phyloP scores from a whole-genome alignment of 2,113 vertebrate genomes.

The Istiophorus platypterus region DNA sequence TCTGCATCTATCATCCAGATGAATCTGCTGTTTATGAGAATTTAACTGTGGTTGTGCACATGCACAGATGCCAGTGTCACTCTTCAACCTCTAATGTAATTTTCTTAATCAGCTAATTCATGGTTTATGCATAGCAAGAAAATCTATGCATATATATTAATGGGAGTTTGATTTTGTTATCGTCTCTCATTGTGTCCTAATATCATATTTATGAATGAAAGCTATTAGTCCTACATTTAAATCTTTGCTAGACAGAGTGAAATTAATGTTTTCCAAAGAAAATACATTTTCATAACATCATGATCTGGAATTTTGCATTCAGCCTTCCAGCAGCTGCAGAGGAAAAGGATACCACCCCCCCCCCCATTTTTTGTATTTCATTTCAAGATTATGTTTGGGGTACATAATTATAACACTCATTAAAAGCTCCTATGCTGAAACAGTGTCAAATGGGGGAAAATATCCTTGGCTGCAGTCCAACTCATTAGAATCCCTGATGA shows the following conservation, averaged over 20 bases:
- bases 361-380: conserved; percentile 66
- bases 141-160: conserved; percentile 75
- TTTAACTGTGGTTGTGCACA: conserved; percentile 24
- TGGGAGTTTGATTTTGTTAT: conserved; percentile 76
- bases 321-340: conserved; percentile 65
- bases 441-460: conserved; percentile 73
- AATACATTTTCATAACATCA: conserved; percentile 62
- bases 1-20: conserved; percentile 32
- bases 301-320: conserved; percentile 61
- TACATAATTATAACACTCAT: conserved; percentile 81
- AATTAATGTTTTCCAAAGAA: conserved; percentile 65
- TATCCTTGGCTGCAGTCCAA: conserved; percentile 77
- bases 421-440: conserved; percentile 77
- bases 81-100: conserved; percentile 64
- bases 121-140: conserved; percentile 73
- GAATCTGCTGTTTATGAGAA: conserved; percentile 32
- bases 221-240: conserved; percentile 72
- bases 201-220: conserved; percentile 79
- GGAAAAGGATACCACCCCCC: conserved; percentile 21
- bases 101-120: conserved; percentile 75
- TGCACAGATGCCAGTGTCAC: conserved; percentile 55
- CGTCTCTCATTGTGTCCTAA: conserved; percentile 68
- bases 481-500: conserved; percentile 79
- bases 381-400: conserved; percentile 81
- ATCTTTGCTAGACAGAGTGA: conserved; percentile 51